These are phyloP conservation scores for Drosophila birchii DNA, from an alignment of 2,888 invertebrate genomes.

Conservation along the genomic window DNA sequence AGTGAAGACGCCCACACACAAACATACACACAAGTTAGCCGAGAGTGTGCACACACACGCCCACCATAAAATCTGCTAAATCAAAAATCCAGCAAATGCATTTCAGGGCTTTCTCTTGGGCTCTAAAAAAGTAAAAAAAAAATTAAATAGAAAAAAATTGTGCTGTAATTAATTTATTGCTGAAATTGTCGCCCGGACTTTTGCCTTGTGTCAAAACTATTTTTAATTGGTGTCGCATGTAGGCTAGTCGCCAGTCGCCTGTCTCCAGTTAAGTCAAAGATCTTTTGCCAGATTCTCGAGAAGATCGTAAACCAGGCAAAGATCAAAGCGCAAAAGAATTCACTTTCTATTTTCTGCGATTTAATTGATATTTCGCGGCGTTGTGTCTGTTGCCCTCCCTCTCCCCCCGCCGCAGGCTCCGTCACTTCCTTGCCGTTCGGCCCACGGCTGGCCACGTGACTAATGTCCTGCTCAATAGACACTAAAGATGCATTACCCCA, in stretches of 20 bases:
- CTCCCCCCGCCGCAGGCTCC: slow-evolving; percentile 5
- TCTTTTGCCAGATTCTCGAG: slow-evolving; percentile 15
- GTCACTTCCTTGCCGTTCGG: slow-evolving; percentile 1
- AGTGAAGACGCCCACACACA: slow-evolving; percentile 20
- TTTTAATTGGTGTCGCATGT: slow-evolving; percentile 64
- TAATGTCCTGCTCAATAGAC: slow-evolving; percentile 81
- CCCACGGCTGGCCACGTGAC: slow-evolving; percentile 58
- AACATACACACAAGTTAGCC: neutral
- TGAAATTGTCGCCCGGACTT: slow-evolving; percentile 63
- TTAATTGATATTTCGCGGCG: slow-evolving; percentile 68
- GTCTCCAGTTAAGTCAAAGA: slow-evolving; percentile 8
- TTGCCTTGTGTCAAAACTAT: slow-evolving; percentile 77
- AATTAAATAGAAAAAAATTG: slow-evolving; percentile 16
- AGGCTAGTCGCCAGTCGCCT: neutral
- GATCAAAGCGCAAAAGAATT: slow-evolving; percentile 55
- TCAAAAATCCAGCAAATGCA: slow-evolving; percentile 12
- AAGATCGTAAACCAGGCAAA: slow-evolving; percentile 47
- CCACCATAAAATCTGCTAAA: slow-evolving; percentile 40
- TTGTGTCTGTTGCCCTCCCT: slow-evolving; percentile 43
- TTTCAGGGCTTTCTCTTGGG: slow-evolving; percentile 41
- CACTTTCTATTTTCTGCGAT: slow-evolving; percentile 67
- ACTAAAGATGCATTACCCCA: slow-evolving; percentile 78
- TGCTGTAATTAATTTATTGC: slow-evolving; percentile 78
- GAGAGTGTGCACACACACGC: slow-evolving; percentile 33
- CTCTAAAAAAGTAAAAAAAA: neutral